Base-by-base conservation (phyloP, 2,797 vertebrate genomes). In the Xenopus petersii region DNA sequence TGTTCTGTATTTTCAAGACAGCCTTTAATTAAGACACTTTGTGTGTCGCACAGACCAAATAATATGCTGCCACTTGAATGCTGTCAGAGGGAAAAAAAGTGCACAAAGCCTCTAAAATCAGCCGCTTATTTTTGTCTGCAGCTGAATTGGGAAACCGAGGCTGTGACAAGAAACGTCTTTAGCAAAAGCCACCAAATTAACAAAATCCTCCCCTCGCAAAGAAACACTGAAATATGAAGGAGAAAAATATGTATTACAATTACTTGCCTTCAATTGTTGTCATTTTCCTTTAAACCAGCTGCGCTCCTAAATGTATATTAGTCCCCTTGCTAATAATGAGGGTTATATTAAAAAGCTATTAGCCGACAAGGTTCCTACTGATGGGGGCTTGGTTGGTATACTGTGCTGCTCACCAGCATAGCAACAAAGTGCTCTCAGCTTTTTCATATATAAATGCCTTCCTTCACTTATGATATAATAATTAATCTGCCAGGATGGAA, bases 11-110 rank as follows among this genome's bases (percentile, higher is more conserved):
- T 91, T 92, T 90, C 86, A 6, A 90, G 91, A 90, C 91, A 92
- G 89, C 91, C 91, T 91, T 90, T 91, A 92, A 92, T 91, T 92
- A 91, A 91, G 88, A 88, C 75, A 82, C 89, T 87, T 88, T 85
- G 87, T 91, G 80, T 83, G 85, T 89, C 86, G 84, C 80, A 77
- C 85, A 71, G 74, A 88, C 90, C 87, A 90, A 92, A 91, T 91
- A 89, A 91, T 87, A 91, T 80, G 88, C 86, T 91, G 90, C 89
- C 89, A 86, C 86, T 91, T 90, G 88, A 86, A 88, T 87, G 85
- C 89, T 91, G 91, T 91, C 90, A 91, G 87, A 83, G 84, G 84
- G 82, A 77, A 83, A 84, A 85, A 87, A 84, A 85, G 85, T 87
- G 81, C 85, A 87, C 85, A 86, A 85, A 88, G 88, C 88, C 85